Evolutionary conservation across 2,888 invertebrate species (phyloP).

Genomic region (Tineola bisselliella): DNA sequence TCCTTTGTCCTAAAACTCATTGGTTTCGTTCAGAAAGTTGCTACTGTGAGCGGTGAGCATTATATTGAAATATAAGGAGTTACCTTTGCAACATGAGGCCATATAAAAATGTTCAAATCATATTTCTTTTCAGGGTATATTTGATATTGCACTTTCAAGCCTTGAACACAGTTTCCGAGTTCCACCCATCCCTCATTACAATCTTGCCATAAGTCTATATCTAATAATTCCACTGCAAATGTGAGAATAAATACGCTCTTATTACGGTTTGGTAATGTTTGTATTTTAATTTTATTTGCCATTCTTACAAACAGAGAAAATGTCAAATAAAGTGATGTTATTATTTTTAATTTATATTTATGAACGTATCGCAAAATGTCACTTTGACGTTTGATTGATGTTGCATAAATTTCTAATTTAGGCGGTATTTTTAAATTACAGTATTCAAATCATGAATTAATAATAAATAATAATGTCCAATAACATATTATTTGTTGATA

Average conservation of each 20-base stretch:
- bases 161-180: constrained; percentile 33
- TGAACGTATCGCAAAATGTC: not conserved
- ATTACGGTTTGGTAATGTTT: constrained; percentile 19
- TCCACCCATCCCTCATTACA: constrained; percentile 41
- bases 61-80: not conserved
- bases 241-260: constrained; percentile 40
- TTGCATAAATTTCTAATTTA: not conserved
- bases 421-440: not conserved
- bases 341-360: too few relatives aligned
- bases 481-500: constrained; percentile 38
- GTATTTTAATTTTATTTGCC: too few relatives aligned
- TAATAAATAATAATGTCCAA: constrained; percentile 31
- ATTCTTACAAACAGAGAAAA: too few relatives aligned
- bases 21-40: too few relatives aligned
- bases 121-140: constrained; percentile 39
- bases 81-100: constrained; percentile 53
- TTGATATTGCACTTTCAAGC: constrained; percentile 41
- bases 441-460: not conserved
- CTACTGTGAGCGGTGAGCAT: not conserved
- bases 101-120: constrained; percentile 44
- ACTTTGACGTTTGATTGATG: not conserved
- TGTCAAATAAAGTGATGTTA: too few relatives aligned
- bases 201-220: constrained; percentile 43
- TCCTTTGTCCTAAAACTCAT: too few relatives aligned
- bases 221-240: constrained; percentile 46